phyloP scores from a whole-genome alignment of 2,888 invertebrate species.

The Galeopsomyia nigrocyanea region DNA sequence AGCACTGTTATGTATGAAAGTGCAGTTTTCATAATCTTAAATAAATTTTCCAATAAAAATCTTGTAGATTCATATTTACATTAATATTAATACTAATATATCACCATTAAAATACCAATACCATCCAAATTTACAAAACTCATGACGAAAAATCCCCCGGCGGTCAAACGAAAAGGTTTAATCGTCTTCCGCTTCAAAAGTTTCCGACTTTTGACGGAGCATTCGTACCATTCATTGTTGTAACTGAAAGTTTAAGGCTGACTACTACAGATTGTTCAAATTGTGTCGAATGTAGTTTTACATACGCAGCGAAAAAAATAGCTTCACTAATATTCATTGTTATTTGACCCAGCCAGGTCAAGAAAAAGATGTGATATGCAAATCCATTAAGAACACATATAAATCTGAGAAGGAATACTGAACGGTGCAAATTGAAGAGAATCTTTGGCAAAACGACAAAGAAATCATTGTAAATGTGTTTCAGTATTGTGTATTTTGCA shows the following conservation, averaged over 20 bases:
- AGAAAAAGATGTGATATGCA: constrained; percentile 1
- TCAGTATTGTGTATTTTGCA: not conserved
- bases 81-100: not conserved
- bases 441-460: not conserved
- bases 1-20: constrained; percentile 16
- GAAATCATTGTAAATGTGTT: not conserved
- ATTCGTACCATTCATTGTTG: constrained; percentile 16
- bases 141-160: constrained; percentile 12
- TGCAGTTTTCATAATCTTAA: constrained; percentile 7
- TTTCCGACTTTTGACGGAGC: constrained; percentile 1
- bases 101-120: too few species aligned
- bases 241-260: constrained; percentile 8
- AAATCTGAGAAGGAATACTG: not conserved
- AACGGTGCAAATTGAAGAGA: not conserved
- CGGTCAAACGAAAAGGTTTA: constrained; percentile 5
- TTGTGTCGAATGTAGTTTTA: not conserved
- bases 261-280: too few species aligned
- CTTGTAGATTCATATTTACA: not conserved
- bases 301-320: not conserved
- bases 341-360: not conserved
- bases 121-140: constrained; percentile 15
- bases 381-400: not conserved
- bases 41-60: not conserved
- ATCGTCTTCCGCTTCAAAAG: not conserved
- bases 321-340: not conserved